A percentile compares a stretch with the other conserved stretches of the same genome.
These are phyloP conservation scores for Lasioglossum leucozonium DNA, from an alignment of 2,888 invertebrate species.

Conservation along the genomic window DNA sequence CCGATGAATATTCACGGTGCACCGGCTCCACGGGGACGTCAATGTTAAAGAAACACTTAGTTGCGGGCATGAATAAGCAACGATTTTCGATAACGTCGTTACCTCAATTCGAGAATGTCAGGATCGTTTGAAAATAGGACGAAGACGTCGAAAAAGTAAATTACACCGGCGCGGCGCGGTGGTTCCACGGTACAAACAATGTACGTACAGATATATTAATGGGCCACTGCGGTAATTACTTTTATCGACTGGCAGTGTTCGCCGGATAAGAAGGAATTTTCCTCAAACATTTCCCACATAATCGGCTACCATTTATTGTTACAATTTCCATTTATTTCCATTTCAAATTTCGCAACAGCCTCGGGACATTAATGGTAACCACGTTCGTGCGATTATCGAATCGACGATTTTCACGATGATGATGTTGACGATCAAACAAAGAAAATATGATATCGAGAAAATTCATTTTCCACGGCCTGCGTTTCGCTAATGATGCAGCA, in stretches of 20 bases:
- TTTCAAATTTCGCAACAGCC: background rate
- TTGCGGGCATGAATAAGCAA: background rate
- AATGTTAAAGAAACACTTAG: background rate
- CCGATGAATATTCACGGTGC: background rate
- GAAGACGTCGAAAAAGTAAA: background rate
- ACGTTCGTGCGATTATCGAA: background rate
- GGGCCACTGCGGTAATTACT: too few relatives aligned
- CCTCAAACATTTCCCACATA: background rate
- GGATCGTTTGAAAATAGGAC: background rate
- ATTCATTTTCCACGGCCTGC: too few relatives aligned
- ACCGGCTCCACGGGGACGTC: background rate
- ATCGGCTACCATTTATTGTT: background rate
- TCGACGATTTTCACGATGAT: background rate
- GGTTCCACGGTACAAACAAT: too few relatives aligned
- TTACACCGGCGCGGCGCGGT: too few relatives aligned
- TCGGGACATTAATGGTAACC: background rate
- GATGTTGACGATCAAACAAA: background rate
- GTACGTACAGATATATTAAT: background rate
- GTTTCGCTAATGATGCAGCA: too few relatives aligned
- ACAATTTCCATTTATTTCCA: background rate
- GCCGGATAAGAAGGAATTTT: fast-evolving
- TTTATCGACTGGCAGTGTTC: background rate
- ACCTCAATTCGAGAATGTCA: background rate
- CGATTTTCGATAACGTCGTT: background rate
- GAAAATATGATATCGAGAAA: background rate